phyloP scores from a whole-genome alignment of 37 sponge, comb jelly and placozoan species.

The Hormiphora californensis region DNA sequence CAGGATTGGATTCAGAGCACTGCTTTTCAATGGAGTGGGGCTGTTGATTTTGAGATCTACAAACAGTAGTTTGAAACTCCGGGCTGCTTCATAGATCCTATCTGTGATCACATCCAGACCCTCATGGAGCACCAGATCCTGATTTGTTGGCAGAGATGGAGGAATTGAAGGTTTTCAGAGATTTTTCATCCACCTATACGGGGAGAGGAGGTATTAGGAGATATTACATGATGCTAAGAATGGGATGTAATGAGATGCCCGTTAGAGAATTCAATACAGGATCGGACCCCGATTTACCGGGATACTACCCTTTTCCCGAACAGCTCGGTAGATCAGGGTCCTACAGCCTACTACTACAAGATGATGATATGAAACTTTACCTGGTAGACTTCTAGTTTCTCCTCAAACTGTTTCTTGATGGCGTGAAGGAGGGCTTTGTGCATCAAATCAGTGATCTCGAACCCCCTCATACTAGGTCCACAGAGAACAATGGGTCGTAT shows the following conservation, averaged over 20 bases:
- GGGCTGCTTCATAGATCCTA: neutral
- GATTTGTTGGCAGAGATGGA: slow-evolving; percentile 27
- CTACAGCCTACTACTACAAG: no score
- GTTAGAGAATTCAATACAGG: no score
- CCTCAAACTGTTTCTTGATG: slow-evolving; percentile 39
- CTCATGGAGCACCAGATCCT: no score
- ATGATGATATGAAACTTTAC: no score
- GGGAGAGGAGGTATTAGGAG: no score
- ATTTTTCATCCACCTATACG: slow-evolving; percentile 20
- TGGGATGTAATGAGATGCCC: no score
- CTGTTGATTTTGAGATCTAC: slow-evolving; percentile 36
- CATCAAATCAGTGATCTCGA: slow-evolving; percentile 54
- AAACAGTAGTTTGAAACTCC: slow-evolving; percentile 32
- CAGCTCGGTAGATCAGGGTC: no score
- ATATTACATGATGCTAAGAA: no score
- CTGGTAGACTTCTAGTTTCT: neutral
- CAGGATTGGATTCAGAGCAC: slow-evolving; percentile 12
- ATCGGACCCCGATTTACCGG: no score
- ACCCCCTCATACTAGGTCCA: slow-evolving; percentile 42
- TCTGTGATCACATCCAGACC: neutral
- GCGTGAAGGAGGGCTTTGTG: slow-evolving; percentile 55
- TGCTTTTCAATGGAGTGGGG: slow-evolving; percentile 26
- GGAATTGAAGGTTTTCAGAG: neutral
- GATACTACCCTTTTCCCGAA: no score
- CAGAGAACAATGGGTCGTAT: slow-evolving; percentile 47